Conservation (phyloP, 2,113 vertebrate genomes). For the Lagenorhynchus albirostris region DNA sequence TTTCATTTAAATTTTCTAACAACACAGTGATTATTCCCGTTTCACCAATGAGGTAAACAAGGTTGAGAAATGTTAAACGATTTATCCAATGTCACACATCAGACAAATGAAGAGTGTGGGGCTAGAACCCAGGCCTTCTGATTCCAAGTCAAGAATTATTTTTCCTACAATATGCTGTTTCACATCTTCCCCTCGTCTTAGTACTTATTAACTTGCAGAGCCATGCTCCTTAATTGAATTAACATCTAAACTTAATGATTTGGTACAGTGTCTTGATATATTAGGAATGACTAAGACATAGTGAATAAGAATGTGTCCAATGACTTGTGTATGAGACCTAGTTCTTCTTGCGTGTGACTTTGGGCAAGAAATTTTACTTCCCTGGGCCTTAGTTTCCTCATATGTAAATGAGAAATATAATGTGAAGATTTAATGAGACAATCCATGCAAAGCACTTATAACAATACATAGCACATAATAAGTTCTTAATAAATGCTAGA, state of each 20-base stretch:
- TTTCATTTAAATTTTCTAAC: background rate
- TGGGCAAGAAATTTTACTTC: background rate
- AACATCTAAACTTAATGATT: conserved; percentile 47
- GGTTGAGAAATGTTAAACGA: background rate
- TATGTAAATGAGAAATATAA: background rate
- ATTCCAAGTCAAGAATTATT: background rate
- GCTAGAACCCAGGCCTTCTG: background rate
- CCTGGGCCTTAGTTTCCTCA: background rate
- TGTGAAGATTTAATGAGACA: background rate
- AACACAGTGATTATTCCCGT: background rate
- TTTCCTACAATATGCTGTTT: background rate
- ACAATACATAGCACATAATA: background rate
- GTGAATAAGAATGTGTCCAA: background rate
- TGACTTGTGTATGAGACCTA: background rate
- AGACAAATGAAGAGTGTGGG: background rate
- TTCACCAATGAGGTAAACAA: background rate
- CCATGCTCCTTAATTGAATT: conserved; percentile 70
- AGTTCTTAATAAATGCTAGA: background rate
- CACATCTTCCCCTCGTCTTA: background rate
- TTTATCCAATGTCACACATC: background rate
- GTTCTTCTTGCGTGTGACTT: background rate
- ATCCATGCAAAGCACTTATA: background rate
- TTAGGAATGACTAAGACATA: conserved; percentile 54
- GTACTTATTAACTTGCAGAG: background rate
- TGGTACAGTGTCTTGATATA: conserved; percentile 62